Percentiles rank a stretch among this genome's conserved stretches.
Evolutionary conservation across 2,113 vertebrate genomes (phyloP).

Genomic region (Macquaria ambigua): DNA sequence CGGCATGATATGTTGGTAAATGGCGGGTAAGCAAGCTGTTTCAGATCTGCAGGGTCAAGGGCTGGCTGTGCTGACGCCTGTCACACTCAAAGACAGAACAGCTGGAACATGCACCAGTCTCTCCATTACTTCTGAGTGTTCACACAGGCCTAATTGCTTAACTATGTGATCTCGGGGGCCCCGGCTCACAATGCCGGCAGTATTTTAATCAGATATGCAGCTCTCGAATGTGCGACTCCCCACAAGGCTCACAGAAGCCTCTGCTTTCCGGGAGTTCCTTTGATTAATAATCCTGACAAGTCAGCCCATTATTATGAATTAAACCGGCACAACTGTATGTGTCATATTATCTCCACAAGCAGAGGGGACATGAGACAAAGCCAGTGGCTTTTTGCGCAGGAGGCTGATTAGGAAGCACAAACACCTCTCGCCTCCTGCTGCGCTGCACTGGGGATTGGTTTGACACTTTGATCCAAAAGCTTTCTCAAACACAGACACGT

Average conservation of each 20-base stretch:
- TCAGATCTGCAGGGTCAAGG: conserved; percentile 53
- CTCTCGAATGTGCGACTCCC: conserved; percentile 30
- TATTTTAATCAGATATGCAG: conserved; percentile 55
- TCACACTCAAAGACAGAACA: conserved; percentile 57
- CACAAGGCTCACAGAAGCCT: conserved; percentile 34
- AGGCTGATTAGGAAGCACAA: conserved; percentile 68
- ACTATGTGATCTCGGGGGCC: conserved; percentile 42
- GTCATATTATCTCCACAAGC: conserved; percentile 63
- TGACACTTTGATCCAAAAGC: conserved; percentile 61
- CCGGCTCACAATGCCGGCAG: not conserved
- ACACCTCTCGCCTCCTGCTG: conserved; percentile 60
- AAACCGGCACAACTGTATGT: conserved; percentile 59
- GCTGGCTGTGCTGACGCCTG: conserved; percentile 41
- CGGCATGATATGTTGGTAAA: conserved; percentile 27
- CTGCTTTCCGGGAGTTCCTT: conserved; percentile 58
- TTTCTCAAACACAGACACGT: conserved; percentile 38
- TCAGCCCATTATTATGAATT: conserved; percentile 69
- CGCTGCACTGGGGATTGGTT: conserved; percentile 17
- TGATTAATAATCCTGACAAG: conserved; percentile 78
- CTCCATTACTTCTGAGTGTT: conserved; percentile 30
- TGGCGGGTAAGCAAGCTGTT: conserved; percentile 38
- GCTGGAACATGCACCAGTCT: conserved; percentile 45
- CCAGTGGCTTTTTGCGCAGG: conserved; percentile 49
- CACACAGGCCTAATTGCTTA: conserved; percentile 39
- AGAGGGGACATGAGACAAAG: conserved; percentile 52